These are phyloP conservation scores for Neomorphus geoffroyi DNA, from an alignment of 2,797 vertebrate species.

Conservation along the genomic window DNA sequence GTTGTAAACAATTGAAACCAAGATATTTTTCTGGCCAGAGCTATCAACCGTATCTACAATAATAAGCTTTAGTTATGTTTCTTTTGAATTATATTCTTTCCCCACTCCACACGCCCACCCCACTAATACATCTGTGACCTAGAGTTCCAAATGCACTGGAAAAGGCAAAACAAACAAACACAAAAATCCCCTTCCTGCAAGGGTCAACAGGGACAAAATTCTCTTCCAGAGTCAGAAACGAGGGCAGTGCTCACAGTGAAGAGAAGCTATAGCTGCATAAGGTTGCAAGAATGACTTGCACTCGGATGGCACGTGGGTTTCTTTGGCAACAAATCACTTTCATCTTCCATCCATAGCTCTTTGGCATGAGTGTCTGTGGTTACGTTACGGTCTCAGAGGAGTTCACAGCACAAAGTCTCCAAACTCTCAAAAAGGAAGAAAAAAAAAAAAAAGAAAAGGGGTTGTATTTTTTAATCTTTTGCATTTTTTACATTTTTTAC, in stretches of 20 bases:
- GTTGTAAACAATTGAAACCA: conserved; percentile 31
- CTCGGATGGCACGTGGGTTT: neutral
- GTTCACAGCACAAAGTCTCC: neutral
- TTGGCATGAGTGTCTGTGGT: neutral
- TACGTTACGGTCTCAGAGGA: neutral
- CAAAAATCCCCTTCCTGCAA: neutral
- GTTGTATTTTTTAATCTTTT: neutral
- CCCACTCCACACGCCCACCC: neutral
- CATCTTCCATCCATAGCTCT: neutral
- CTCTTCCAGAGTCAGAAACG: neutral
- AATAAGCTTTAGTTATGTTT: neutral
- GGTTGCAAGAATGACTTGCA: neutral
- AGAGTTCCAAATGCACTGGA: neutral
- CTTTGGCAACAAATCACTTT: neutral
- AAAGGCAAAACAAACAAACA: neutral
- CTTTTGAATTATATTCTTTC: neutral
- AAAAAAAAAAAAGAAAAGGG: no score
- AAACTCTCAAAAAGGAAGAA: neutral
- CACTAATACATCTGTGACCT: neutral
- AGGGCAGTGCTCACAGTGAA: neutral
- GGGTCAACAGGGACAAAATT: neutral
- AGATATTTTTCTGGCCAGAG: conserved; percentile 7
- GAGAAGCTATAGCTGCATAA: neutral
- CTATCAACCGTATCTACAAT: neutral
- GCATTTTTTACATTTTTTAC: neutral